Evolutionary conservation across 1,140 invertebrate genomes (phyloP), one percentile per base, ranked within the genome.

Genomic region (Drosophila neocordata): DNA sequence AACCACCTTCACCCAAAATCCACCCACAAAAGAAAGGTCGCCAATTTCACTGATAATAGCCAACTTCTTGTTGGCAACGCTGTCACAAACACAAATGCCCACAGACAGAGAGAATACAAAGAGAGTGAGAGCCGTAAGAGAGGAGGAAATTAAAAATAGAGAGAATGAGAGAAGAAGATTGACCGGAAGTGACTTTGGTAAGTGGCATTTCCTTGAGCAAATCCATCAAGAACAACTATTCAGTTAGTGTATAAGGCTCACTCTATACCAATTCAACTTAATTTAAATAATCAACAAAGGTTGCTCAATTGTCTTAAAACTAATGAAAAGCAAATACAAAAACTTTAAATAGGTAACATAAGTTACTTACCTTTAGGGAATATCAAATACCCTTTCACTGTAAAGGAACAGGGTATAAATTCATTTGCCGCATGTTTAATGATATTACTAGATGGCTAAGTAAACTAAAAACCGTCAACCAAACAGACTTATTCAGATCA

Each of bases 11-110:
- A 27, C 15, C 41, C 34, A 61, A 27, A 62, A 38, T 69, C 60
- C 64, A 37, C 69, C 61, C 41, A 62, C 73, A 74, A 74, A 70
- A 67, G 69, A 88, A 87, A 85, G 82, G 82, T 85, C 82, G 74
- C 78, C 77, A 85, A 88, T 83, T 88, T 88, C 69, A 88, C 83
- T 88, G 83, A 88, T 88, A 88, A 87, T 88, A 87, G 60, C 38
- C 56, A 65, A 71, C 41, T 79, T 35, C 22, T 44, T 58, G 69
- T 60, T 88, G 83, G 83, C 83, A 88, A 88, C 64, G 73, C 82
- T 52, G 13, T 7, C 34, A 41, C 58, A 73, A 35, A 60, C 52
- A 53, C 51, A 22, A 12, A 56, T 24, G 4, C 4, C 24, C 24
- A 24, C 2, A 24, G 24, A 2, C 24, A 24, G 24, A 24, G 24